Evolutionary conservation across 2,797 vertebrate species (phyloP), one percentile per base, ranked within the genome.

Genomic region (Champsocephalus esox): DNA sequence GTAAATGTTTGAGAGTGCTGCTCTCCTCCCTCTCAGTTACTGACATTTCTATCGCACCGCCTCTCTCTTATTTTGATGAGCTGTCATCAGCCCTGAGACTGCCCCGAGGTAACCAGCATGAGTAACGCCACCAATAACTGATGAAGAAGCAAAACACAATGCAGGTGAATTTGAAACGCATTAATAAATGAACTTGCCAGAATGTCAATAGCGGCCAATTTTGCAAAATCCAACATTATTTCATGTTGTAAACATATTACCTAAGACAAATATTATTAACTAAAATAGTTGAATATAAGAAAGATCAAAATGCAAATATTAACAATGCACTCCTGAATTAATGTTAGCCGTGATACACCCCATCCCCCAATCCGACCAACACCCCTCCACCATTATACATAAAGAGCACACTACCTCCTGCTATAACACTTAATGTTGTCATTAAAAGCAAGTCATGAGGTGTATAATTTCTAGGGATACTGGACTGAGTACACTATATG

Each of bases 81-180:
- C 73, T 76, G 81, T 74, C 66, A 50, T 43, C 69, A 57, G 48
- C 64, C 74, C 74, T 5, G 17, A 62, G 67, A 73, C 58, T 38
- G 34, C 34, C 34, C 34, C 43, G 48, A 48, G 19, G 34, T 66
- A 49, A 64, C 60, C 57, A 16, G 57, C 49, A 50, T 77, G 54
- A 73, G 38, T 24, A 38, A 34, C 13, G 10, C 41, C 12, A 9
- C 1, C 17, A 49, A 48, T 1, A 68, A 59, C 58, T 41, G 66
- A 19, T 63, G 63, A 75, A 12, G 11, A 34, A 24, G 45, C 56
- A 75, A 60, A 78, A 72, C 32, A 74, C n/a, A 14, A 17, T 13
- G 19, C 48, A 81, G 66, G 58, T 48, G 28, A 28, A 72, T 48
- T 24, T 59, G 4, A 34, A 48, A 70, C 46, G 7, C 2, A 13